Evolutionary conservation across 2,888 invertebrate genomes (phyloP).

Genomic region (Spodoptera exigua): DNA sequence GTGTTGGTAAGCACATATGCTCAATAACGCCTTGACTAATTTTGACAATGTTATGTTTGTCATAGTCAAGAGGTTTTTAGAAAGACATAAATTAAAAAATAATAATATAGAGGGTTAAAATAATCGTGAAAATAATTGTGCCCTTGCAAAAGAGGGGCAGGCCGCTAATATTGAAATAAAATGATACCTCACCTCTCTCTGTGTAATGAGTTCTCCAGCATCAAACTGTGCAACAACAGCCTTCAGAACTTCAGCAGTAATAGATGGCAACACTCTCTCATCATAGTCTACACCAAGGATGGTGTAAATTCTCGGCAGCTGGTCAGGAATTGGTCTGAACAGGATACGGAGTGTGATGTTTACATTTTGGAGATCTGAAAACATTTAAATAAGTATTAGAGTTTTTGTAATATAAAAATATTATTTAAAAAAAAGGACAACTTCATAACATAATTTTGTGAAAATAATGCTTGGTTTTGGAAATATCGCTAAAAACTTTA

Average conservation of each 20-base stretch:
- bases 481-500: too few species aligned
- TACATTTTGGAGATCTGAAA: conserved; percentile 98
- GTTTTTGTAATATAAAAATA: neutral
- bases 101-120: too few species aligned
- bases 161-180: too few species aligned
- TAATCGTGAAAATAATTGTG: neutral
- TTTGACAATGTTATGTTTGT: too few species aligned
- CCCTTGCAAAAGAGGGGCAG: too few species aligned
- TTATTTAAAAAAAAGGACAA: neutral
- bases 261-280: conserved; percentile 99
- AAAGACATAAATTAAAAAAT: too few species aligned
- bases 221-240: conserved; percentile 99
- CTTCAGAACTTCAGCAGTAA: conserved; percentile 99
- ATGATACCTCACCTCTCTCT: conserved; percentile 93
- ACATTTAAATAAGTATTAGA: neutral
- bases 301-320: conserved; percentile 98
- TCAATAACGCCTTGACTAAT: too few species aligned
- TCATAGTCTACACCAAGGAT: conserved; percentile 99
- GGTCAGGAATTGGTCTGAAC: conserved; percentile 97
- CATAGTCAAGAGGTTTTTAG: too few species aligned
- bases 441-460: neutral
- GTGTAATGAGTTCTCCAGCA: conserved; percentile 99
- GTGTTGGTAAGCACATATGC: too few species aligned
- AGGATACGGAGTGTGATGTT: conserved; percentile 99
- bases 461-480: too few species aligned